Evolutionary conservation across 2,888 invertebrate genomes (phyloP).

Genomic region (Cordylochernes scorpioides): DNA sequence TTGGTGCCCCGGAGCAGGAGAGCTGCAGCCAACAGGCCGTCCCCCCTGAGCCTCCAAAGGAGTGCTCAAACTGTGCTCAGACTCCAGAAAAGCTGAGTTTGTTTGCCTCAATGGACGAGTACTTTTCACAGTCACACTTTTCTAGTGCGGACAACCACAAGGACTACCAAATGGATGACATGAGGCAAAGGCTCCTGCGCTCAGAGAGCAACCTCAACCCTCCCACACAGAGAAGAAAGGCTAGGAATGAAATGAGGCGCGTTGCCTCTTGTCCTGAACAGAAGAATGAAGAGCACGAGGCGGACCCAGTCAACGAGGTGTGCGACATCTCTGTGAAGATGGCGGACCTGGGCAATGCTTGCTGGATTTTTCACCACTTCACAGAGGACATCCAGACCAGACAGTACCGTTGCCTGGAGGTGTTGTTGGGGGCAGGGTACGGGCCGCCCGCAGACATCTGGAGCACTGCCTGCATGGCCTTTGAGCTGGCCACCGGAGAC

Average conservation of each 20-base stretch:
- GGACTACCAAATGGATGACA: no score
- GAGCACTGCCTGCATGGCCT: conserved; percentile 99
- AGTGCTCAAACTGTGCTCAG: no score
- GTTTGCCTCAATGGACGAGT: no score
- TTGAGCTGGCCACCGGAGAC: conserved; percentile 97
- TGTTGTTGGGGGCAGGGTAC: conserved; percentile 80
- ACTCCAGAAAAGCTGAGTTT: no score
- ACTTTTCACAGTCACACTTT: no score
- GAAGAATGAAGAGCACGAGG: conserved; percentile 13
- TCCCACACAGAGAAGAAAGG: conserved; percentile 10
- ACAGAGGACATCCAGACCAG: conserved; percentile 97
- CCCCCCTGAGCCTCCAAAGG: no score
- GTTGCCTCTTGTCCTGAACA: conserved; percentile 13
- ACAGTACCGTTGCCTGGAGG: conserved; percentile 87
- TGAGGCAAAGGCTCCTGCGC: no score
- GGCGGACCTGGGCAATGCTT: conserved; percentile 94
- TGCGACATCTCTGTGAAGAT: conserved; percentile 84
- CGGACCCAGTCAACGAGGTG: conserved; percentile 56
- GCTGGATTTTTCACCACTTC: conserved; percentile 82
- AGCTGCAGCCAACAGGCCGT: no score
- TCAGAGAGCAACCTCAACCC: conserved; percentile 15
- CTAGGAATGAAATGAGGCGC: conserved; percentile 11
- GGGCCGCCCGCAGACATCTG: conserved; percentile 94
- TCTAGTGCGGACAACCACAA: no score
- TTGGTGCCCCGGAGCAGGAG: no score